Base-by-base conservation (phyloP, 1,140 invertebrate genomes). In the Pygmarrhopalites habei region DNA sequence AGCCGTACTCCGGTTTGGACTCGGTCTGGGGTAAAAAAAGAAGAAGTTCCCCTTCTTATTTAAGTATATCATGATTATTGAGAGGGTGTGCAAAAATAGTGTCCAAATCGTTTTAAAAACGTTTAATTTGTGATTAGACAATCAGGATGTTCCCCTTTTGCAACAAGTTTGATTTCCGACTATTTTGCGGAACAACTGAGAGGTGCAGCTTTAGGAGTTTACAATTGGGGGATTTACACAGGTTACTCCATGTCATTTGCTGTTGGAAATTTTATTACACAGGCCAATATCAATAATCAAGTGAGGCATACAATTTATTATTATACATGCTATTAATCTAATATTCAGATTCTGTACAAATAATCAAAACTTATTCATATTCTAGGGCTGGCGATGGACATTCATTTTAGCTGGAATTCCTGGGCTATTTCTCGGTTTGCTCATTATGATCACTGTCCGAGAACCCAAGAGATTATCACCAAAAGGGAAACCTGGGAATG, bases 221-320 rank as follows among this genome's bases (percentile, higher is more conserved):
- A 78, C 68, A 79, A 78, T 66, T 77, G 74, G 75, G 77, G 77
- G 14, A 78, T 78, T 41, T 78, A 79, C 62, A 74, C 75, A 29
- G 77, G 77, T 0, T 79, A 78, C 67, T 76, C 76, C 35, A 61
- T 79, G 70, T 74, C 77, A 5, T 78, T 75, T 62, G 76, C 76
- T n/a, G 58, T 78, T 21, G 77, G 77, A 4, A 77, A 78, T 68
- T 73, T 77, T 47, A 74, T 77, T 32, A 76, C 75, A n/a, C 53
- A 72, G 15, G 75, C 76, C 26, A 72, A 77, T 65, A 76, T 77
- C 21, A 76, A 75, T 58, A 70, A 68, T 17, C 74, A 67, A 30
- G 59, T 58, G 17, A n/a, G 53, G 32, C 5, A 15, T 35, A 35
- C 5, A 35, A 35, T 7, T 35, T 7, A 35, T 15, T 35, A 35